Evolutionary conservation across 2,888 invertebrate species (phyloP), one percentile per base, ranked within the genome.

Genomic region (Melanotus villosus): DNA sequence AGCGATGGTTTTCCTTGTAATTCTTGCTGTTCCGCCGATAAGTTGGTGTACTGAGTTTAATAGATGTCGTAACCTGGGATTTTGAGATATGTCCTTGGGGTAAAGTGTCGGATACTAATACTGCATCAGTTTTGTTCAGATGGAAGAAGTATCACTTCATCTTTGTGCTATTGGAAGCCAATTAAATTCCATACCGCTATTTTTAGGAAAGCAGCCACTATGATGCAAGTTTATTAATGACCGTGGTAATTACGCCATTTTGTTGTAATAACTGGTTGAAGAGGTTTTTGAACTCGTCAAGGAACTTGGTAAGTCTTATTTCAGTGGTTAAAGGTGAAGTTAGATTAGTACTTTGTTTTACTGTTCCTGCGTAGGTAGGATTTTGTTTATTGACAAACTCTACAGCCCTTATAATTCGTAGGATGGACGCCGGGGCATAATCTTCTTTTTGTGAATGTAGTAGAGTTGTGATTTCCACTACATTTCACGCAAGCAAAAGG

Each of bases 221-320:
- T n/a, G 45, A 45, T 10, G 26, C 18, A 12, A 26, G 12, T 47
- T 47, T 47, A 47, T 19, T 47, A 5, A 47, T 23, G 30, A 52
- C 30, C 16, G 52, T 52, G 30, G 52, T 30, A 14, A 52, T 45
- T 1, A 45, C n/a, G 1, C 19, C 3, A 19, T 52, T 52, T 26
- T 30, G 52, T 52, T 52, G 4, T 16, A 52, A 16, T n/a, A n/a
- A n/a, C n/a, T n/a, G n/a, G n/a, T n/a, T n/a, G n/a, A n/a, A n/a
- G n/a, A n/a, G n/a, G n/a, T 26, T 26, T 52, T 52, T 52, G 12
- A 52, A 52, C n/a, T 52, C 30, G 2, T 52, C 32, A 14, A 52
- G 14, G 26, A 52, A 52, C 5, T 52, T 52, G n/a, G 45, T 45
- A 16, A 45, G 16, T 3, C 19, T 45, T 3, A 21, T 10, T 45